These are phyloP conservation scores for Cheilosia vulpina DNA, from an alignment of 2,888 invertebrate genomes.

Conservation along the genomic window DNA sequence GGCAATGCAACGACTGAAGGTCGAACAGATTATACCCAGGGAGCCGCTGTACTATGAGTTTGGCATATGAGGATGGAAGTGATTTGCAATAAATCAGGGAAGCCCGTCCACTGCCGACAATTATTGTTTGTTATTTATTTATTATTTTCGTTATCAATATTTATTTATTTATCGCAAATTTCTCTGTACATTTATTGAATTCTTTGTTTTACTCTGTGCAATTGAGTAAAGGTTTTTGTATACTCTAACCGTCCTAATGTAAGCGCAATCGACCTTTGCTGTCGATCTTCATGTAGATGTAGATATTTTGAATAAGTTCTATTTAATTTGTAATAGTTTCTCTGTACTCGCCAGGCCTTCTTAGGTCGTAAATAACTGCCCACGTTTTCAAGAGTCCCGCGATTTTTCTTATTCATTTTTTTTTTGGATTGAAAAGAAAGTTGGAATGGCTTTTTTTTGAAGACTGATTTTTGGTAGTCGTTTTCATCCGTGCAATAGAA, in stretches of 20 bases:
- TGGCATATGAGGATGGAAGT: constrained; percentile 77
- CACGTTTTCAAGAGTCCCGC: constrained; percentile 13
- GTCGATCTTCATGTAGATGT: background rate
- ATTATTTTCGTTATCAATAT: constrained; percentile 37
- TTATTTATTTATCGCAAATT: constrained; percentile 26
- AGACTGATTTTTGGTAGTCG: constrained; percentile 48
- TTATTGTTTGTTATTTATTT: constrained; percentile 32
- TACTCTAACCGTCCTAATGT: constrained; percentile 49
- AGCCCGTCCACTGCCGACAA: constrained; percentile 21
- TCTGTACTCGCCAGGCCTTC: constrained; percentile 11
- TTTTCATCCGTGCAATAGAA: constrained; percentile 45
- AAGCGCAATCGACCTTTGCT: background rate
- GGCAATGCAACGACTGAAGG: constrained; percentile 79
- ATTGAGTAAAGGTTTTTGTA: constrained; percentile 30
- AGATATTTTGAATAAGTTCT: background rate
- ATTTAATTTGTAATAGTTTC: background rate
- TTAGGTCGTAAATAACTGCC: background rate
- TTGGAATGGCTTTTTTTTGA: background rate
- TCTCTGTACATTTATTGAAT: constrained; percentile 17
- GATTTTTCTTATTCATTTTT: background rate
- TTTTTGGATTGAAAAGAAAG: background rate
- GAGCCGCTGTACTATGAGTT: constrained; percentile 81
- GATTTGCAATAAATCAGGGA: constrained; percentile 28
- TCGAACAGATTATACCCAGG: constrained; percentile 80
- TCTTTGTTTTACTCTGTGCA: constrained; percentile 14